phyloP scores from a whole-genome alignment of 2,888 invertebrate genomes.

The Caenorhabditis auriculariae region DNA sequence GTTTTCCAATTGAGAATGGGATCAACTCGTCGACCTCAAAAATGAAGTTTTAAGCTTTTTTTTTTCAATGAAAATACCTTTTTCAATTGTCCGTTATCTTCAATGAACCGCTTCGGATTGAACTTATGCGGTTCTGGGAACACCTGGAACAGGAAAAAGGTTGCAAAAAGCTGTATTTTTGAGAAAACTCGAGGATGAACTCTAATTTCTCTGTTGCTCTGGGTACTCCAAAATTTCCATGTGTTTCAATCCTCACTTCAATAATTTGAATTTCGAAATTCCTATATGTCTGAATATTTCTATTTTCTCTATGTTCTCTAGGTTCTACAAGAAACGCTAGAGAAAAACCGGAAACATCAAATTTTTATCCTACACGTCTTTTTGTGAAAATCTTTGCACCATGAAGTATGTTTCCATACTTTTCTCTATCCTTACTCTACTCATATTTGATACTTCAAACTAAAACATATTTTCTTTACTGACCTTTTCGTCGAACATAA shows the following conservation, averaged over 20 bases:
- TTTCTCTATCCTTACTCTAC: no score
- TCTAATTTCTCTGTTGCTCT: no score
- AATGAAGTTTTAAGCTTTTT: not conserved
- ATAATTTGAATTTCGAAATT: no score
- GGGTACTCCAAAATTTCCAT: no score
- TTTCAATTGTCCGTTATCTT: constrained; percentile 40
- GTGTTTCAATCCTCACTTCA: no score
- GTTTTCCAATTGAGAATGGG: constrained; percentile 45
- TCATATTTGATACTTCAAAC: not conserved
- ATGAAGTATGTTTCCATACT: not conserved
- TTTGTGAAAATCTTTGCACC: not conserved
- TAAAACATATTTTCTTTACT: no score
- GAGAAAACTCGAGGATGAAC: no score
- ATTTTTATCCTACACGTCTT: not conserved
- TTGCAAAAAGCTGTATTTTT: no score
- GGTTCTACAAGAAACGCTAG: no score
- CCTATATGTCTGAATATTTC: no score
- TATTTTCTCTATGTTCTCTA: no score
- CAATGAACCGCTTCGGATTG: constrained; percentile 49
- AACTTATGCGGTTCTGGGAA: constrained; percentile 48
- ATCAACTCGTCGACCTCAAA: constrained; percentile 31
- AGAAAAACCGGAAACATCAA: not conserved
- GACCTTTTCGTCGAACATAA: constrained; percentile 28
- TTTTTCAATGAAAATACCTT: constrained; percentile 4
- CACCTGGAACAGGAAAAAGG: no score